Base-by-base conservation (phyloP, 2,888 invertebrate species). In the Micropterix aruncella region DNA sequence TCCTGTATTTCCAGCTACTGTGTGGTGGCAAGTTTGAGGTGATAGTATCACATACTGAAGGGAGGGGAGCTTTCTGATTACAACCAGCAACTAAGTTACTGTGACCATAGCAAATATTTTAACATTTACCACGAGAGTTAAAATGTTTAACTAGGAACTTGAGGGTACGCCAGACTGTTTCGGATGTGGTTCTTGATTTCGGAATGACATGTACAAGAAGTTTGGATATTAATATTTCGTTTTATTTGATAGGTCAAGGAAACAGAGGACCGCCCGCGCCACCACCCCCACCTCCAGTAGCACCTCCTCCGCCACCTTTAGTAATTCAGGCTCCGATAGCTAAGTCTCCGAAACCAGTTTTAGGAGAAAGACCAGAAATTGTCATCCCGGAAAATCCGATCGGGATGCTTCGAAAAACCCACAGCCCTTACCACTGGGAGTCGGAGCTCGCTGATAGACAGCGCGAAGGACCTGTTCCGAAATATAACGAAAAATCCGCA, bases 321-420 rank as follows among this genome's bases (percentile, higher is more conserved):
- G 77, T 75, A 48, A 64, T 74, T 51, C 58, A 67, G 62, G 60
- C 63, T 16, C 63, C 67, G n/a, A 68, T 59, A n/a, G 54, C 61
- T 0, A 67, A 65, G 52, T 65, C 70, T 44, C 73, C 73, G 40
- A 76, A 75, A 56, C 58, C 58, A 45, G 62, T 64, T 44, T 56
- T 64, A 42, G 78, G 77, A 27, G 76, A 78, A 59, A 66, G 83
- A 47, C 83, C 83, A 15, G 83, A 83, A 63, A 83, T 83, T 54
- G 82, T 82, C 16, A 83, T 83, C 41, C 83, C 83, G 4, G 71
- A 79, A 48, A 83, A 83, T 57, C 83, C 83, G 1, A 83, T 83
- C 60, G 77, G 79, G 18, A 68, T 77, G 63, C 59, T 83, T 48
- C 70, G 79, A 51, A 81, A 80, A 66, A 80, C 82, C 2, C 75